Percentiles rank a stretch among this genome's conserved stretches.
These are phyloP conservation scores for Equus quagga DNA, from an alignment of 2,113 vertebrate species.

Conservation along the genomic window DNA sequence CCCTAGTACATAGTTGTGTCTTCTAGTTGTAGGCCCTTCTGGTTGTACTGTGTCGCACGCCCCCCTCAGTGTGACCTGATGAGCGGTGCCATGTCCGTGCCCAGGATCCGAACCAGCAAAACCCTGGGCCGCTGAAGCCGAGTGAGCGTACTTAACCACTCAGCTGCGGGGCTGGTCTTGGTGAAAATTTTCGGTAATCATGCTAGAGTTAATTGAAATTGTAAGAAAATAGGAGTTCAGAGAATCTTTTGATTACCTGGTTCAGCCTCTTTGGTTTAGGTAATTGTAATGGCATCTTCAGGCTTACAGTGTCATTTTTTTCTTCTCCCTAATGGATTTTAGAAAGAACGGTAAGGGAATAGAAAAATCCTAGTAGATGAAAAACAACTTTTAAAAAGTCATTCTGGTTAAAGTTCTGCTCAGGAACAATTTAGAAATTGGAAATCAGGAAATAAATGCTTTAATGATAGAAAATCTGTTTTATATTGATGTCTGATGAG, in stretches of 20 bases:
- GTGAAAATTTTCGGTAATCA: constrained; percentile 29
- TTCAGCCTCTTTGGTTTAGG: constrained; percentile 59
- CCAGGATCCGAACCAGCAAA: no score
- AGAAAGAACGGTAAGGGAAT: constrained; percentile 15
- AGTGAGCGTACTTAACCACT: no score
- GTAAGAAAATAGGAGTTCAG: constrained; percentile 62
- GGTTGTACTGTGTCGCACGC: no score
- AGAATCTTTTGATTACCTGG: constrained; percentile 46
- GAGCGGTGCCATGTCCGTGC: no score
- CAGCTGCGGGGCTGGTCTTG: background rate
- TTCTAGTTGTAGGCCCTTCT: no score
- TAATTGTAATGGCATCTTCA: constrained; percentile 50
- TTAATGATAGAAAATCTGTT: constrained; percentile 46
- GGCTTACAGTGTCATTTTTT: constrained; percentile 25
- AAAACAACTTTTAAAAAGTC: constrained; percentile 41
- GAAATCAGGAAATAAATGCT: constrained; percentile 23
- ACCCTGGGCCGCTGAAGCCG: no score
- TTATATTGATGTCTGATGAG: constrained; percentile 45
- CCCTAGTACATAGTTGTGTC: no score
- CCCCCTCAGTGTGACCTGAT: no score
- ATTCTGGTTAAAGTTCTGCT: constrained; percentile 37
- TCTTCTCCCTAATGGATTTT: constrained; percentile 32
- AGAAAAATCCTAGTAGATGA: constrained; percentile 35
- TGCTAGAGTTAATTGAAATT: constrained; percentile 60
- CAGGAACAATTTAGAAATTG: constrained; percentile 30